These are phyloP conservation scores for Lemur catta DNA, from an alignment of 2,797 vertebrate genomes.

Conservation along the genomic window DNA sequence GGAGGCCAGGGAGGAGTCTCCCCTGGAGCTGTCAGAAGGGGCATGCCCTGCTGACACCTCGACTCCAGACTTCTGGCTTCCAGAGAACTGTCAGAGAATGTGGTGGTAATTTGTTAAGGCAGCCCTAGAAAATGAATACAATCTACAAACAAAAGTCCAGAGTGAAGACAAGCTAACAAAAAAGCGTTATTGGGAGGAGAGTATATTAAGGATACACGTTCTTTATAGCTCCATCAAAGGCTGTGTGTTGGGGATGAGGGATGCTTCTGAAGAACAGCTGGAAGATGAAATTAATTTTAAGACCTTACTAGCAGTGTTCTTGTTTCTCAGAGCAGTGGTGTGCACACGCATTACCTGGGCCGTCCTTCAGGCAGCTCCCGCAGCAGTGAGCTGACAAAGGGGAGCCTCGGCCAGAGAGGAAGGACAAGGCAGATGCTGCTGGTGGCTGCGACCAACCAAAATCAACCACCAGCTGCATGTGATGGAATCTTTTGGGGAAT, in stretches of 20 bases:
- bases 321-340: not conserved
- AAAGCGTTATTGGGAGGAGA: not conserved
- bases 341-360: not conserved
- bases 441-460: not conserved
- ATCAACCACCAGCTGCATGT: too few species aligned
- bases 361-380: not conserved
- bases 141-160: not conserved
- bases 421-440: not conserved
- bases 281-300: not conserved
- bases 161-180: not conserved
- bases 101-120: not conserved
- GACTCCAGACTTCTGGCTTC: not conserved
- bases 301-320: not conserved
- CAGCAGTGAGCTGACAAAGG: accelerated
- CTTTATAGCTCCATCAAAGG: not conserved
- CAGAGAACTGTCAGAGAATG: not conserved
- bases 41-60: not conserved
- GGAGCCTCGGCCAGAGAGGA: not conserved
- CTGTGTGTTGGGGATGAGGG: not conserved
- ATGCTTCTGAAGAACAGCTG: not conserved
- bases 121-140: not conserved
- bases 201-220: not conserved
- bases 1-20: not conserved
- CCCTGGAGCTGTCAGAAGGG: not conserved
- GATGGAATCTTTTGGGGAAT: not conserved